Evolutionary conservation across 2,797 vertebrate genomes (phyloP).

Genomic region (Sebastes minor): DNA sequence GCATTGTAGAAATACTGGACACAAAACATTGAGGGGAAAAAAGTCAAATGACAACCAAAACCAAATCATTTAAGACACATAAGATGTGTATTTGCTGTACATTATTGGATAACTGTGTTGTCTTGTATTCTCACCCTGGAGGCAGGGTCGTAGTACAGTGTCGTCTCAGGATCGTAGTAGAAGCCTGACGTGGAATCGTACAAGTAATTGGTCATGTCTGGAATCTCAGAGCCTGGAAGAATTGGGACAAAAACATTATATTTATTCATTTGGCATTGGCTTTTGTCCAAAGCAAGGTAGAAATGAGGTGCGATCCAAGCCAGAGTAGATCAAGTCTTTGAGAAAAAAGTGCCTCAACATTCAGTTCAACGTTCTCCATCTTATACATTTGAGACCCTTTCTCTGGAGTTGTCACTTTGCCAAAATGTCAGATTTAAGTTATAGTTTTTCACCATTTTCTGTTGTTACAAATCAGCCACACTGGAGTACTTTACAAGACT

Average conservation of each 20-base stretch:
- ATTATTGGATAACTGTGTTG: neutral
- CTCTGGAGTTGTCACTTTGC: neutral
- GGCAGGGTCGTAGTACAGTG: conserved; percentile 92
- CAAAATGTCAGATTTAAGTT: neutral
- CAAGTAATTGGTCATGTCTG: conserved; percentile 91
- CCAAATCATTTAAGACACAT: neutral
- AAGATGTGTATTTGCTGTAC: neutral
- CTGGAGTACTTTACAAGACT: neutral
- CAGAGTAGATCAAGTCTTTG: neutral
- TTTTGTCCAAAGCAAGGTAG: neutral
- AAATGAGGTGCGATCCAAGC: neutral
- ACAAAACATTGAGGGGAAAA: neutral
- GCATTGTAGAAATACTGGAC: conserved; percentile 87
- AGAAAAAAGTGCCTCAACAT: neutral
- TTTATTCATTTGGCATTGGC: neutral
- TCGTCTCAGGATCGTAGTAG: conserved; percentile 95
- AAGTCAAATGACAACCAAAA: neutral
- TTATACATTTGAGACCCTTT: neutral
- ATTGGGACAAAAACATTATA: neutral
- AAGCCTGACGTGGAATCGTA: conserved; percentile 96
- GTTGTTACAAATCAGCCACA: neutral
- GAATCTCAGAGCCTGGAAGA: conserved; percentile 82
- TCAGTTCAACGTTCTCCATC: neutral
- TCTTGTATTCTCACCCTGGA: conserved; percentile 87
- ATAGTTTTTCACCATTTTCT: neutral